Percentiles rank a stretch among this genome's conserved stretches.
These are phyloP conservation scores for Morpho helenor DNA, from an alignment of 2,888 invertebrate genomes.

Conservation along the genomic window DNA sequence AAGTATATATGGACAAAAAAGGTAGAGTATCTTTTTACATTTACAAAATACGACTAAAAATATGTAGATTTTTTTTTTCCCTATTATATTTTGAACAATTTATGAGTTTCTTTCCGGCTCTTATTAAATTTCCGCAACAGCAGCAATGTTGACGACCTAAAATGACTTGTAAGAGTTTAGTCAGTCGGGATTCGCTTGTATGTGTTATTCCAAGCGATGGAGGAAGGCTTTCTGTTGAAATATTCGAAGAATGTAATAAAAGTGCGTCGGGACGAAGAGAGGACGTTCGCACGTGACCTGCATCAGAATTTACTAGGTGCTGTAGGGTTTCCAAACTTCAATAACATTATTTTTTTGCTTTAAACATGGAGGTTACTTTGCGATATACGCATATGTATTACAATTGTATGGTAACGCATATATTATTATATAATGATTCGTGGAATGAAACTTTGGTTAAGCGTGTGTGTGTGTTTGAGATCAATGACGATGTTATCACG, in stretches of 20 bases:
- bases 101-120: no score
- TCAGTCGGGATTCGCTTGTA: slow-evolving; percentile 6
- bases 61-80: not conserved
- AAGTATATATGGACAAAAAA: no score
- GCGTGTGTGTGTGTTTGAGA: no score
- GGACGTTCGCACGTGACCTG: slow-evolving; percentile 50
- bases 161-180: not conserved
- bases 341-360: no score
- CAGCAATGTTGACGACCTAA: not conserved
- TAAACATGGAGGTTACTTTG: no score
- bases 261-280: slow-evolving; percentile 40
- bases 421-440: no score
- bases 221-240: slow-evolving; percentile 44
- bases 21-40: not conserved
- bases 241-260: slow-evolving; percentile 71
- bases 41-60: not conserved
- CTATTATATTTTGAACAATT: no score
- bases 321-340: not conserved
- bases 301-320: slow-evolving; percentile 38
- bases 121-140: no score
- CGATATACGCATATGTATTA: no score
- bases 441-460: no score
- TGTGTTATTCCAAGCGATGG: slow-evolving; percentile 21
- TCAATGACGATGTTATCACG: no score
- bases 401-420: no score